Base-by-base conservation (phyloP, 2,888 invertebrate genomes). In the Sarcophaga caerulescens region DNA sequence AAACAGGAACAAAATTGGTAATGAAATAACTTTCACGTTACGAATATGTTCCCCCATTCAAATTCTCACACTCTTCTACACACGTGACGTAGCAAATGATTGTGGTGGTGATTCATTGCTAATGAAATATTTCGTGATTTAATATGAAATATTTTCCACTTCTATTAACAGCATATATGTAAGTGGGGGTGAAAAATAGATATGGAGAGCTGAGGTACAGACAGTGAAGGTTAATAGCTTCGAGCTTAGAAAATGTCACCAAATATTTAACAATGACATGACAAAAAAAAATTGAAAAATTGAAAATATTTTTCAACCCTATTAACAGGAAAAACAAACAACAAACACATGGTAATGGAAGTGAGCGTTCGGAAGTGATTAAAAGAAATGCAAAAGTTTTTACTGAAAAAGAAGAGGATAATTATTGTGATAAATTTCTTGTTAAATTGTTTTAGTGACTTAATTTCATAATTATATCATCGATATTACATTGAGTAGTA, bases 11-110 rank as follows among this genome's bases (percentile, higher is more conserved):
- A 10, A 66, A 73, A 75, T 62, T 78, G 73, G 44, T 75, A 85
- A 85, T 69, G 66, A 85, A 85, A 81, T 74, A 85, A 52, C 74
- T 78, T 75, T 17, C 14, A 69, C 21, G 44, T 66, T 44, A 45
- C 21, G 62, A 68, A 69, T 70, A n/a, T n/a, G n/a, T n/a, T n/a
- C 71, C 12, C 14, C 19, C 35, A 5, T 23, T 35, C 47, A 74
- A 3, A 69, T 70, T 47, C 59, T 12, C 45, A 66, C 44, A 66
- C 19, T 11, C 44, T 65, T 44, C 17, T 52, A 52, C 52, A 52
- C 17, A 14, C 17, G 17, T 52, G 52, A 52, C 52, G 14, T 52
- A 52, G 52, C 17, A 17, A 52, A 52, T 52, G 17, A 52, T 17
- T 52, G 14, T 52, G 52, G 17, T 45, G 17, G 19, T 19, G 44